Conservation (phyloP, 2,888 invertebrate genomes). For the Altica lythri region DNA sequence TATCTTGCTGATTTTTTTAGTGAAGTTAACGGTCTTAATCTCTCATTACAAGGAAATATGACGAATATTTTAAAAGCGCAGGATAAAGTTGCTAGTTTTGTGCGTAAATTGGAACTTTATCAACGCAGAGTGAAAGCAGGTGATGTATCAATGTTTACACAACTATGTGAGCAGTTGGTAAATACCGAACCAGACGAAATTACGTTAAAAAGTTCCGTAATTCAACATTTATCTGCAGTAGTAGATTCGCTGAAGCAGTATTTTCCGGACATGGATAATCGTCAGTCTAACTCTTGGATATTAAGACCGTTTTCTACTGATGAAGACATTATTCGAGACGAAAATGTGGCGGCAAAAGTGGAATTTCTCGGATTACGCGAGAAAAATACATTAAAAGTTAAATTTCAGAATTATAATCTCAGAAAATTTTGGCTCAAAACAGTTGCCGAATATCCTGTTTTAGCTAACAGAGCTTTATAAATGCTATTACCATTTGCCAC, state of each 20-base stretch:
- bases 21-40: constrained; percentile 2
- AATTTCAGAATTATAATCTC: constrained; percentile 3
- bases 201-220: background rate
- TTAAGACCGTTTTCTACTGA: constrained; percentile 6
- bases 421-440: constrained; percentile 1
- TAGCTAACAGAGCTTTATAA: constrained; percentile 2
- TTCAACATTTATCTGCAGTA: constrained; percentile 5
- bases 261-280: constrained; percentile 6
- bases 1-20: too few species aligned
- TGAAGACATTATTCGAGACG: background rate
- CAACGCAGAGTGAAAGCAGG: constrained; percentile 3
- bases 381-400: background rate
- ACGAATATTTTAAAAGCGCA: constrained; percentile 6
- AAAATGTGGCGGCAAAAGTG: constrained; percentile 5
- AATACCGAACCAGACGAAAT: constrained; percentile 4
- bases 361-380: constrained; percentile 5
- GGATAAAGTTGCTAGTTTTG: constrained; percentile 8
- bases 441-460: background rate
- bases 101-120: constrained; percentile 6
- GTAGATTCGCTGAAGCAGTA: constrained; percentile 2
- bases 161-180: constrained; percentile 4
- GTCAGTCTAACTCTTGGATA: constrained; percentile 6
- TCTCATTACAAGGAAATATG: constrained; percentile 2
- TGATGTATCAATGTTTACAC: constrained; percentile 7
- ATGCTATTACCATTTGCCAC: background rate